Evolutionary conservation across 2,888 invertebrate species (phyloP).

Genomic region (Diarsia rubi): DNA sequence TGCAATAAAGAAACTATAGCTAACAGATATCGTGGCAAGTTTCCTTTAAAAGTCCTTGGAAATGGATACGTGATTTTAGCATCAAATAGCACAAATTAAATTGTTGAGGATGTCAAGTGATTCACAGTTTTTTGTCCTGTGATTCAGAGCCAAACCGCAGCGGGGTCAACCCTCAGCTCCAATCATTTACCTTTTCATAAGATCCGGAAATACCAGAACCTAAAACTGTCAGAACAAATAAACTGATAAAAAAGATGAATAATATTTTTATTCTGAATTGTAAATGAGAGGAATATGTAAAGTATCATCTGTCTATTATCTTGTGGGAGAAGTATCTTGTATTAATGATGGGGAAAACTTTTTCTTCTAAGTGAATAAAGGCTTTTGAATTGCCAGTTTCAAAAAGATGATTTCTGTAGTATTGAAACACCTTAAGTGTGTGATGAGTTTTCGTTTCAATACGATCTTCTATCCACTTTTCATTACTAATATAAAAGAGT

Average conservation of each 20-base stretch:
- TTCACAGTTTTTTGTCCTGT: slow-evolving; percentile 48
- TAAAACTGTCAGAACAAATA: slow-evolving; percentile 55
- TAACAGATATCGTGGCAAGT: slow-evolving; percentile 4
- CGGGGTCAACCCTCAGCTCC: slow-evolving; percentile 49
- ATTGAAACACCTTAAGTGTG: neutral
- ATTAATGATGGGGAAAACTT: slow-evolving; percentile 26
- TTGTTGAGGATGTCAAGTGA: slow-evolving; percentile 44
- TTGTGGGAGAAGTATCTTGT: slow-evolving; percentile 35
- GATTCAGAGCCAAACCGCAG: slow-evolving; percentile 61
- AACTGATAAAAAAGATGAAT: slow-evolving; percentile 58
- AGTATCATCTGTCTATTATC: slow-evolving; percentile 52
- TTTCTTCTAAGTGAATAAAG: slow-evolving; percentile 14
- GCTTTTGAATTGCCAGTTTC: neutral
- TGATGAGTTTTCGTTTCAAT: neutral
- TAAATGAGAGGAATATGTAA: slow-evolving; percentile 63
- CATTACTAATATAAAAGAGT: slow-evolving; percentile 22
- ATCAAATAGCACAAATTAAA: slow-evolving; percentile 22
- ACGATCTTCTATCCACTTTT: neutral
- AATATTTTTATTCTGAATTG: slow-evolving; percentile 51
- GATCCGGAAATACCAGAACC: slow-evolving; percentile 58
- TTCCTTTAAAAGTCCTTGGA: slow-evolving; percentile 11
- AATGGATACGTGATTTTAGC: slow-evolving; percentile 22
- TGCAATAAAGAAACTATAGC: slow-evolving; percentile 46
- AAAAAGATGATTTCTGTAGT: neutral
- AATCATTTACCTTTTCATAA: slow-evolving; percentile 60